Base-by-base conservation (phyloP, 2,797 vertebrate species). In the Propithecus deckenii region DNA sequence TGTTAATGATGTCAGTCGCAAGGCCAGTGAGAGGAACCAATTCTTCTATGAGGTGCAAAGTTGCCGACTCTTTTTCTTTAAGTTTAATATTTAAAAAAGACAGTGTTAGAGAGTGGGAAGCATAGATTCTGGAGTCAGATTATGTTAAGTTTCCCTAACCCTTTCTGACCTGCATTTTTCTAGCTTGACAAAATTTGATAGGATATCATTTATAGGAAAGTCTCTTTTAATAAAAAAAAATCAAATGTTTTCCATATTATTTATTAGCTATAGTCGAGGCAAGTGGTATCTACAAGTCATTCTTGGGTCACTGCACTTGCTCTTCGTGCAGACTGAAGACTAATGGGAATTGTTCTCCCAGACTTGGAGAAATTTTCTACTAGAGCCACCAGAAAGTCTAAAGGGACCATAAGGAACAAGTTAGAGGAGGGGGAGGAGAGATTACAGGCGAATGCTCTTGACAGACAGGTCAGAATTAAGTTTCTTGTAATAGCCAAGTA, bases 381-480 rank as follows among this genome's bases (percentile, higher is more conserved):
- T 8, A 43, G 50, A 41, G 5, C 38, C 35, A 15, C 59, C 23
- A 18, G 22, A 52, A 86, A 89, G 17, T 46, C 65, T 84, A 74
- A 48, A 74, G 35, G 93, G 59, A 25, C 91, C 84, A 87, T 92
- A 93, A 84, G 97, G 93, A 97, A 93, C 38, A 85, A 48, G 57
- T 81, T 86, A 20, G 91, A n/a, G 35, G 59, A 0, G 14, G 25
- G 50, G 74, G 46, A 12, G 7, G 32, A 10, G 32, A 67, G 35
- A 71, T 46, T 76, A 69, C 22, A 50, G 75, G 80, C 18, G 46
- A 59, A 7, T 8, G 57, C 23, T 86, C 78, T 90, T 94, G 94
- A 98, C 11, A 50, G 96, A 97, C 91, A 97, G 94, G 61, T 81
- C 89, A 80, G 95, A 97, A 96, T 97, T 89, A 94, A 94, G 61